Conservation (phyloP, 2,797 vertebrate genomes). For the Acropternis orthonyx region DNA sequence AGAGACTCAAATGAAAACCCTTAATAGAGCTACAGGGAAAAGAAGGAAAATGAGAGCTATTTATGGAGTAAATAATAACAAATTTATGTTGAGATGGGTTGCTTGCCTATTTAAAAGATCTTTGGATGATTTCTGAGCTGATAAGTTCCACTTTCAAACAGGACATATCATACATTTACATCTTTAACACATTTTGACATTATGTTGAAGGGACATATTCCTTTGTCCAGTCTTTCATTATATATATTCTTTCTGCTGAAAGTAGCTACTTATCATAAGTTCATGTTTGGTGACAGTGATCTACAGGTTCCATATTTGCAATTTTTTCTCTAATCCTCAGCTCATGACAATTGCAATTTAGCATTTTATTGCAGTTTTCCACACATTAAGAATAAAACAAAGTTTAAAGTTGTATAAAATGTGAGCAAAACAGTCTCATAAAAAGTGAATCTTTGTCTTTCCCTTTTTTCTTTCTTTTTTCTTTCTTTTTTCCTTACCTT, state of each 20-base stretch:
- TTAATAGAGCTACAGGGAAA: background rate
- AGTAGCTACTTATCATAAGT: background rate
- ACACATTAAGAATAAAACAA: background rate
- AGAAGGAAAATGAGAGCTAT: background rate
- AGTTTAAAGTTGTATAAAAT: background rate
- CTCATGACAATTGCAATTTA: background rate
- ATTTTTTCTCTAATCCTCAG: background rate
- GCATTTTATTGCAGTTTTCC: background rate
- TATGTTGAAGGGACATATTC: background rate
- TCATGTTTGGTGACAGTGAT: background rate
- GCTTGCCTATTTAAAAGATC: background rate
- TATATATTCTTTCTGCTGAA: background rate
- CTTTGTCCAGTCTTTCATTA: background rate
- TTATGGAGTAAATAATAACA: background rate
- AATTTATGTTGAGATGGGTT: background rate
- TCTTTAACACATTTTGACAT: background rate
- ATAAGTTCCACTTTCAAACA: background rate
- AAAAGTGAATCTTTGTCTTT: background rate
- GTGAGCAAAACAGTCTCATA: background rate
- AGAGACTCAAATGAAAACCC: background rate
- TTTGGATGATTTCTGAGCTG: background rate
- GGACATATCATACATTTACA: background rate
- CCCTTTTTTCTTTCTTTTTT: fast-evolving
- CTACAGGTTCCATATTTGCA: background rate
- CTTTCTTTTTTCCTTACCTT: background rate